phyloP scores from a whole-genome alignment of 2,888 invertebrate species.

The Drosophila helvetica region DNA sequence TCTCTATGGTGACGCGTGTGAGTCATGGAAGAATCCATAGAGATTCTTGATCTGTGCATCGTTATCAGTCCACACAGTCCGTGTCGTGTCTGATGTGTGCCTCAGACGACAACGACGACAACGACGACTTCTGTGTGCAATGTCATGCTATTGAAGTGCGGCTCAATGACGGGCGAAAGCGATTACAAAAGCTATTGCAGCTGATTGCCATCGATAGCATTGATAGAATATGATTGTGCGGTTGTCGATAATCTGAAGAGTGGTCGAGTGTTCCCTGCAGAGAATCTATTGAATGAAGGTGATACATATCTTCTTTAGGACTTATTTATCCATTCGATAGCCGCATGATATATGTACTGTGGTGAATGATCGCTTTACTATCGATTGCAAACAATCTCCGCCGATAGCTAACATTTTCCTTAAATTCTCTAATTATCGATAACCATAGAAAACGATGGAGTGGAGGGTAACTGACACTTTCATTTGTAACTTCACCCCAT shows the following conservation, averaged over 20 bases:
- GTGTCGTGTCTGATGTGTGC: slow-evolving; percentile 2
- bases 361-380: too few species aligned
- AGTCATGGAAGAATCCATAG: slow-evolving; percentile 13
- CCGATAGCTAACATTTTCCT: too few species aligned
- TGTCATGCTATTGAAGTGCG: slow-evolving; percentile 54
- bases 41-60: slow-evolving; percentile 6
- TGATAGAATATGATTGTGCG: too few species aligned
- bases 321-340: too few species aligned
- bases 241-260: neutral
- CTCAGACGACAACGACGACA: neutral
- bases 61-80: slow-evolving; percentile 15
- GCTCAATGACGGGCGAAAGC: slow-evolving; percentile 63
- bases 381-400: too few species aligned
- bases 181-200: neutral
- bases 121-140: slow-evolving; percentile 9
- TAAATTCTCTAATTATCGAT: too few species aligned
- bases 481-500: neutral
- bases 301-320: too few species aligned
- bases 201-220: slow-evolving; percentile 20
- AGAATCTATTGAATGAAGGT: too few species aligned
- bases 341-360: too few species aligned
- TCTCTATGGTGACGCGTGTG: slow-evolving; percentile 5
- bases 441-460: too few species aligned
- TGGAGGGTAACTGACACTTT: neutral
- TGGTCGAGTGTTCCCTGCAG: too few species aligned